Conservation (phyloP, 2,113 vertebrate genomes). For the Cyprinus carpio region DNA sequence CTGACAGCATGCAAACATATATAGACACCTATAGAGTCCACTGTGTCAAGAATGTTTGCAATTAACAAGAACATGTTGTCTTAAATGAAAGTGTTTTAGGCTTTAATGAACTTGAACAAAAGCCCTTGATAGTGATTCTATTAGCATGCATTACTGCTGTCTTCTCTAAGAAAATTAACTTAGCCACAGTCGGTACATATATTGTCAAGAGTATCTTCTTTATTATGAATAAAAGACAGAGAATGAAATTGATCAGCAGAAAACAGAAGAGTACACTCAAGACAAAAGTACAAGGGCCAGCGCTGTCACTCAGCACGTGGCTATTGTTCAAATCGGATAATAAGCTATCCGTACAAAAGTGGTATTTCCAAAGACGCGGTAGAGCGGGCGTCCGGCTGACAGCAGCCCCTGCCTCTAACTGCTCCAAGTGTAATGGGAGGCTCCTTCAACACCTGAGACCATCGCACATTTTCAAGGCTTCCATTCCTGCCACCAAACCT, state of each 20-base stretch:
- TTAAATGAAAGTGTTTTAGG: slow-evolving; percentile 14
- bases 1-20: not conserved
- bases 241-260: slow-evolving; percentile 49
- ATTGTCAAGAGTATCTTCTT: slow-evolving; percentile 29
- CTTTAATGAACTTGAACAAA: slow-evolving; percentile 32
- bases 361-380: slow-evolving; percentile 40
- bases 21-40: not conserved
- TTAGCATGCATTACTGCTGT: slow-evolving; percentile 13
- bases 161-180: slow-evolving; percentile 20
- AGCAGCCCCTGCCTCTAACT: slow-evolving; percentile 75
- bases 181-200: not conserved
- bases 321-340: slow-evolving; percentile 48
- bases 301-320: not conserved
- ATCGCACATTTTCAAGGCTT: slow-evolving; percentile 43
- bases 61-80: slow-evolving; percentile 7
- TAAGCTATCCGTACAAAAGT: slow-evolving; percentile 26
- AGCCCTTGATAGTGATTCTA: slow-evolving; percentile 17
- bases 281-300: slow-evolving; percentile 7
- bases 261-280: slow-evolving; percentile 19
- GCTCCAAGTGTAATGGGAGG: slow-evolving; percentile 76
- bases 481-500: slow-evolving; percentile 54
- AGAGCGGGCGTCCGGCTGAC: slow-evolving; percentile 65
- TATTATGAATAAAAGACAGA: slow-evolving; percentile 21
- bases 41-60: slow-evolving; percentile 24
- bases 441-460: slow-evolving; percentile 89